These are phyloP conservation scores for Eilema sororculum DNA, from an alignment of 2,888 invertebrate genomes.

Conservation along the genomic window DNA sequence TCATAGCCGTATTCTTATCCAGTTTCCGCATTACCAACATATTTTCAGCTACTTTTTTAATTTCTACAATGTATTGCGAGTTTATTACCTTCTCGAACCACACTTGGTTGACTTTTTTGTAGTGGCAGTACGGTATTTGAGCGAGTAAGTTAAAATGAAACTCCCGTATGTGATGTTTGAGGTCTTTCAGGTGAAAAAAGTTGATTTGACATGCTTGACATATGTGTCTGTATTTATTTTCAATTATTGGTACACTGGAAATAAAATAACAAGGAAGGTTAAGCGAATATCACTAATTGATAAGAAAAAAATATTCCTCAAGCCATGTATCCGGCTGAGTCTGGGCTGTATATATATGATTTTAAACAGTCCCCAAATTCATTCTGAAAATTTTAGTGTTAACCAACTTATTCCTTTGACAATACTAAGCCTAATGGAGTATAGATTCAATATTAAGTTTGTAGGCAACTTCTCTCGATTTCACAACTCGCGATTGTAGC, in stretches of 20 bases:
- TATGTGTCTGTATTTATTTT: slow-evolving; percentile 34
- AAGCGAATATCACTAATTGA: too few relatives aligned
- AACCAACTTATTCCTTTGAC: too few relatives aligned
- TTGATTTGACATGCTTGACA: slow-evolving; percentile 59
- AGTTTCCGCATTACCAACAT: slow-evolving; percentile 58
- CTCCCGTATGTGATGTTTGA: slow-evolving; percentile 64
- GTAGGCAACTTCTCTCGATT: too few relatives aligned
- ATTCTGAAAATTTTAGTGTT: too few relatives aligned
- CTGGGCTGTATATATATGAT: too few relatives aligned
- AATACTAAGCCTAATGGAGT: too few relatives aligned
- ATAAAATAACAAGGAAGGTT: not conserved
- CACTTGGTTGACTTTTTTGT: slow-evolving; percentile 64
- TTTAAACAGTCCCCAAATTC: too few relatives aligned
- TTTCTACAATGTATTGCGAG: slow-evolving; percentile 60
- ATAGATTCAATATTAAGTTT: too few relatives aligned
- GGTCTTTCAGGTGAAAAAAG: slow-evolving; percentile 40
- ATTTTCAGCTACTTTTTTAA: slow-evolving; percentile 63
- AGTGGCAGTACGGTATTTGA: slow-evolving; percentile 48
- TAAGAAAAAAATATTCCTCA: too few relatives aligned
- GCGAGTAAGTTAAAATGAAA: slow-evolving; percentile 65
- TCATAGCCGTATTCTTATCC: slow-evolving; percentile 46
- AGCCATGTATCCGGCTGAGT: too few relatives aligned
- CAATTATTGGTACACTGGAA: slow-evolving; percentile 19
- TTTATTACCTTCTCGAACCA: slow-evolving; percentile 72
- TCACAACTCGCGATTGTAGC: too few relatives aligned